A percentile compares a stretch with the other conserved stretches of the same genome.
phyloP scores from a whole-genome alignment of 2,888 invertebrate genomes.

The Cephalotes varians region DNA sequence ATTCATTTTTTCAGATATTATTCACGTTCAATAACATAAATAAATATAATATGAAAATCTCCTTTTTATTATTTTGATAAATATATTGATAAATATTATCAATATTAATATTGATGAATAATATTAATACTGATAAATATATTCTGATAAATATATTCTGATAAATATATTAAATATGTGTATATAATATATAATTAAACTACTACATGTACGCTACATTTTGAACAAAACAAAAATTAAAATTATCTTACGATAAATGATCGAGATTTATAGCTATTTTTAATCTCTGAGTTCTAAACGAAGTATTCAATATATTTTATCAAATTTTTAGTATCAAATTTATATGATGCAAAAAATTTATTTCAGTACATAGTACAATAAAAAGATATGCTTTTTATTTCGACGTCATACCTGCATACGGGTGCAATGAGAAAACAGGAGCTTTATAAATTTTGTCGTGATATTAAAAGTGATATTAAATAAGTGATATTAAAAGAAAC shows the following conservation, averaged over 20 bases:
- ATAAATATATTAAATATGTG: neutral
- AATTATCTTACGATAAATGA: neutral
- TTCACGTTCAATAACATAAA: neutral
- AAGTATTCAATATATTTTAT: neutral
- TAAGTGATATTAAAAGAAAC: constrained; percentile 52
- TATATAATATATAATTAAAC: neutral
- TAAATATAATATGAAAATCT: neutral
- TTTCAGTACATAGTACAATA: neutral
- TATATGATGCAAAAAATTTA: neutral
- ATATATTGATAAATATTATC: neutral
- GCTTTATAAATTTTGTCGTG: constrained; percentile 26
- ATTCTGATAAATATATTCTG: neutral
- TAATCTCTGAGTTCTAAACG: too few species aligned
- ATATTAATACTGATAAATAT: too few species aligned
- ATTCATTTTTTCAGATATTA: neutral
- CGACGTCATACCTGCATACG: neutral
- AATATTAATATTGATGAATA: too few species aligned
- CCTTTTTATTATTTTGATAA: neutral
- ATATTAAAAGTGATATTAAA: too few species aligned
- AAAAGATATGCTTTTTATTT: neutral
- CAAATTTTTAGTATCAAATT: neutral
- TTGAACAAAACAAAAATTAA: too few species aligned
- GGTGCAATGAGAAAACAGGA: neutral
- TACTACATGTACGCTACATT: neutral
- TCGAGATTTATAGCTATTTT: neutral